Evolutionary conservation across 2,888 invertebrate genomes (phyloP).

Genomic region (Nomada lathburiana): DNA sequence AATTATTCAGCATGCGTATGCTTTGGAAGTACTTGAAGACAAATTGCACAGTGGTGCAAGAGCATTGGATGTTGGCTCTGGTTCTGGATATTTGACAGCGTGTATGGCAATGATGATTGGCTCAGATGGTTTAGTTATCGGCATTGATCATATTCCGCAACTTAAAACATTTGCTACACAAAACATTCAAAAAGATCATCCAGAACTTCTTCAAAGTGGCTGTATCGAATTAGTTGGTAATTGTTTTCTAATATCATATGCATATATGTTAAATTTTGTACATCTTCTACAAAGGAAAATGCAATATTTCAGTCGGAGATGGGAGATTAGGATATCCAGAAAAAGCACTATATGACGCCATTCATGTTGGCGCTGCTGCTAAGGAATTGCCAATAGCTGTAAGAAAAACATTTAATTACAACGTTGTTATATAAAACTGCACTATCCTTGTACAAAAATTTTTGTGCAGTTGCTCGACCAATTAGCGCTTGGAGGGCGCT

Average conservation of each 20-base stretch:
- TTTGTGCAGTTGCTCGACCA: slow-evolving; percentile 72
- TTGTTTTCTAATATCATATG: slow-evolving; percentile 15
- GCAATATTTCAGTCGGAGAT: slow-evolving; percentile 90
- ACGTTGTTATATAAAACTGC: not conserved
- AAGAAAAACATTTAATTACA: slow-evolving; percentile 76
- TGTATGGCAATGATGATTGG: slow-evolving; percentile 96
- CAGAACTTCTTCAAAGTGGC: slow-evolving; percentile 88
- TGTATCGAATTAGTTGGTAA: slow-evolving; percentile 90
- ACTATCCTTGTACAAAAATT: not conserved
- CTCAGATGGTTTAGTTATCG: slow-evolving; percentile 89
- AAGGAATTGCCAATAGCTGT: slow-evolving; percentile 91
- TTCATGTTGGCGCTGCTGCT: slow-evolving; percentile 97
- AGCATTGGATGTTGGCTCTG: slow-evolving; percentile 96
- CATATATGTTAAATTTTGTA: not conserved
- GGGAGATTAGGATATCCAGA: slow-evolving; percentile 92
- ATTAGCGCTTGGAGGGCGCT: slow-evolving; percentile 95
- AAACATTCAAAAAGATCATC: slow-evolving; percentile 92
- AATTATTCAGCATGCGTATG: slow-evolving; percentile 92
- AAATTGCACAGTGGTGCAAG: slow-evolving; percentile 91
- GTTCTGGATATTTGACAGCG: slow-evolving; percentile 96
- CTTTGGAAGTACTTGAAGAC: slow-evolving; percentile 92
- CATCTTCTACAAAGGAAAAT: slow-evolving; percentile 14
- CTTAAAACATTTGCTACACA: slow-evolving; percentile 90
- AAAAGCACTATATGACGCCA: slow-evolving; percentile 94
- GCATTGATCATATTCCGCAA: slow-evolving; percentile 96